Percentiles rank a stretch among this genome's conserved stretches.
Conservation (phyloP, 2,797 vertebrate genomes). For the Choloepus didactylus region DNA sequence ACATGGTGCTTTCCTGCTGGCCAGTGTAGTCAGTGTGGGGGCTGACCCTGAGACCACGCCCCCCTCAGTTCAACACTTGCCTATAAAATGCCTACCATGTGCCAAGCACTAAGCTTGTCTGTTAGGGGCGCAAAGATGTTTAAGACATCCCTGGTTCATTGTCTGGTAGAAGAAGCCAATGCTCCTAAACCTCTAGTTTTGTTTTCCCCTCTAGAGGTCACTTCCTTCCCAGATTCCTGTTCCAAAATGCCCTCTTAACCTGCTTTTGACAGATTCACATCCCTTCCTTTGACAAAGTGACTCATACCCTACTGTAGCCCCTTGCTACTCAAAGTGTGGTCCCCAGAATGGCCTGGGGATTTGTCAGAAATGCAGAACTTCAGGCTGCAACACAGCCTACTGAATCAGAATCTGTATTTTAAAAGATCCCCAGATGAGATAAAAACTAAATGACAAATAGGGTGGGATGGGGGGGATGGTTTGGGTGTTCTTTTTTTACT, state of each 20-base stretch:
- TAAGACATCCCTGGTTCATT: not conserved
- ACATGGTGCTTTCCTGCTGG: not conserved
- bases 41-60: not conserved
- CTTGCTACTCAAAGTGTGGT: not conserved
- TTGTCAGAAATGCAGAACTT: not conserved
- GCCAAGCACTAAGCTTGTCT: not conserved
- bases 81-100: conserved; percentile 2
- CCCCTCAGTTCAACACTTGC: not conserved
- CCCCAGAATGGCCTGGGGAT: not conserved
- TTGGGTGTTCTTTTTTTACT: no score
- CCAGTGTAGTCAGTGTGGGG: not conserved
- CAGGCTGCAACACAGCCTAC: not conserved
- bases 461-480: no score
- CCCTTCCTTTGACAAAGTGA: conserved; percentile 43
- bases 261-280: conserved; percentile 38
- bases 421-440: not conserved
- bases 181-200: not conserved
- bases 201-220: not conserved
- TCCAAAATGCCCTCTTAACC: not conserved
- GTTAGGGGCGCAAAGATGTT: not conserved
- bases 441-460: no score
- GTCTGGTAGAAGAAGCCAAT: not conserved
- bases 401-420: not conserved
- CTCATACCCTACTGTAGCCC: not conserved
- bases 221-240: not conserved